Evolutionary conservation across 2,888 invertebrate species (phyloP), one percentile per base, ranked within the genome.

Genomic region (Pollenia labialis): DNA sequence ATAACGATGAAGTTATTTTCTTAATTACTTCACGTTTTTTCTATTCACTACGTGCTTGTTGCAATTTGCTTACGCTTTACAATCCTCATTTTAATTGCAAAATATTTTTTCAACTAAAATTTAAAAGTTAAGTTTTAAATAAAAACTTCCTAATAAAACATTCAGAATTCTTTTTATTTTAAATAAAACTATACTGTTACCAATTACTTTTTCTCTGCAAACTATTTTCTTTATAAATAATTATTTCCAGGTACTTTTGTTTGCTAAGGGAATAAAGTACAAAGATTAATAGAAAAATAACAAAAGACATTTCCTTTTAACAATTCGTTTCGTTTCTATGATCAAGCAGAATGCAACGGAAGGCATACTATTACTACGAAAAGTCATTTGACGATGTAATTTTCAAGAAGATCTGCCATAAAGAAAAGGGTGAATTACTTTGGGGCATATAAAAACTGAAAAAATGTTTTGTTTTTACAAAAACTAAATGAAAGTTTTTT

Each of bases 301-400:
- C 48, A 58, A 48, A 77, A 77, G n/a, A 68, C 56, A 48, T 68
- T 68, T 68, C 68, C 66, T 68, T 32, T 9, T 3, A 11, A 46
- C 12, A 44, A 11, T 32, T 18, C 32, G 58, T 46, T 32, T 18
- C 32, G 58, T 46, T 77, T 46, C 14, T 14, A 32, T 32, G 32
- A 32, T 11, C 42, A 10, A 32, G 4, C 48, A 66, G 12, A 46
- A 54, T 44, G 16, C 11, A 11, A 14, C 14, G 12, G 10, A 44
- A 14, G 32, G 2, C 32, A 32, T 32, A 32, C 32, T 2, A 32
- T 32, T 32, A 32, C 32, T 32, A 3, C 32, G 32, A 56, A 18
- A 14, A 56, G 58, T 12, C 12, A 58, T 32, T 23, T 58, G 58
- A 58, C 23, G 44, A n/a, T 44, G 46, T 46, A 46, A 32, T 72